Evolutionary conservation across 2,797 vertebrate species (phyloP).

Genomic region (Crax fasciolata): DNA sequence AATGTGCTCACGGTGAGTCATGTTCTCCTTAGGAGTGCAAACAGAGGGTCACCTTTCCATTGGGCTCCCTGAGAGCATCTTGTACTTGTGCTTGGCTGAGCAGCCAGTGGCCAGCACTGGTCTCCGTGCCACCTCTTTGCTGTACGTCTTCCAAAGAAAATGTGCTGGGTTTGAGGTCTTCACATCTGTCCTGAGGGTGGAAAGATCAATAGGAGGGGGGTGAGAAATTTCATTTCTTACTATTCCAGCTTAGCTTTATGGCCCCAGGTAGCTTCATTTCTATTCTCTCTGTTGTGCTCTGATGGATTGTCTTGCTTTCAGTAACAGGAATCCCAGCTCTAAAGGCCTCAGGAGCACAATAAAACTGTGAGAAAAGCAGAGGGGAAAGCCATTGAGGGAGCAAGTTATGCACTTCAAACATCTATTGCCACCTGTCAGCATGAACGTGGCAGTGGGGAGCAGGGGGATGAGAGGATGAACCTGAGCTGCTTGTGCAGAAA

Average conservation of each 20-base stretch:
- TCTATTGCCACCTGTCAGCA: background rate
- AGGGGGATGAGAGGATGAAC: background rate
- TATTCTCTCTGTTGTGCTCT: background rate
- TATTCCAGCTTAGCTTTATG: background rate
- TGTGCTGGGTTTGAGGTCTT: background rate
- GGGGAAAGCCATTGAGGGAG: background rate
- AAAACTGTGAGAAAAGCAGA: background rate
- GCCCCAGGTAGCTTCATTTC: background rate
- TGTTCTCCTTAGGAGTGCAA: background rate
- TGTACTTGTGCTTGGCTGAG: background rate
- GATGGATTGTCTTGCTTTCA: background rate
- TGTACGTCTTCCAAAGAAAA: background rate
- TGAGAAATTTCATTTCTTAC: background rate
- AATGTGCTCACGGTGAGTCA: background rate
- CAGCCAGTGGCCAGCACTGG: fast-evolving
- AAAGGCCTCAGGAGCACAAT: background rate
- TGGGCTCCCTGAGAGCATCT: background rate
- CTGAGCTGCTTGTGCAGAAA: fast-evolving
- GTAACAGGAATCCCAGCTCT: background rate
- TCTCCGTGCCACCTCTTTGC: fast-evolving
- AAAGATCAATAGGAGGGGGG: background rate
- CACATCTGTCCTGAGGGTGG: background rate
- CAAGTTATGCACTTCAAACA: background rate
- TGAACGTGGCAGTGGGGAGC: background rate
- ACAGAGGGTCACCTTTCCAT: background rate